These are phyloP conservation scores for Monopterus albus DNA, from an alignment of 2,113 vertebrate genomes.

Conservation along the genomic window DNA sequence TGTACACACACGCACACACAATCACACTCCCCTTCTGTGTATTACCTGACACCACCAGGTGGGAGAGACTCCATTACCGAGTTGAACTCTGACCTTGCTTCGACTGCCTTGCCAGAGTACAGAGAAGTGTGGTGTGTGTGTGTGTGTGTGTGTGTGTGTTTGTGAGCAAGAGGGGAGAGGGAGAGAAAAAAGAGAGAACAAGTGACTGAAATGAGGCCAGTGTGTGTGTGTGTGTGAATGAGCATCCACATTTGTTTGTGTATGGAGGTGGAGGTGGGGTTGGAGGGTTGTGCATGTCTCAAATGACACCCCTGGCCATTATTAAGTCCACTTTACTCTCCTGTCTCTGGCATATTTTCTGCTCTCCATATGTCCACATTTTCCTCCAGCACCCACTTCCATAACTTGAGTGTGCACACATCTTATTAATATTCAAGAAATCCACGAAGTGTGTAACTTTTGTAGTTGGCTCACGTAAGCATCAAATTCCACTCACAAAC, in stretches of 20 bases:
- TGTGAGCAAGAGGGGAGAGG: neutral
- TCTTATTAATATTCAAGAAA: constrained; percentile 60
- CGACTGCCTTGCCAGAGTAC: constrained; percentile 62
- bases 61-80: constrained; percentile 77
- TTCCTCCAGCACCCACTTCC: constrained; percentile 47
- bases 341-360: constrained; percentile 60
- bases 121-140: constrained; percentile 34
- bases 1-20: constrained; percentile 26
- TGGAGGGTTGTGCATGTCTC: constrained; percentile 44
- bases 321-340: constrained; percentile 68
- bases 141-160: constrained; percentile 34
- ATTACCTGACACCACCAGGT: constrained; percentile 76
- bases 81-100: constrained; percentile 71
- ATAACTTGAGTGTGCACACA: constrained; percentile 18
- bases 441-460: constrained; percentile 22
- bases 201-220: constrained; percentile 64
- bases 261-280: neutral
- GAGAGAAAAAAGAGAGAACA: constrained; percentile 7
- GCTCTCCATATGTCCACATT: constrained; percentile 70
- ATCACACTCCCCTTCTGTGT: constrained; percentile 62
- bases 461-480: constrained; percentile 28
- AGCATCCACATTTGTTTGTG: constrained; percentile 30
- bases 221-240: constrained; percentile 47
- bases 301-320: constrained; percentile 68
- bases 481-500: constrained; percentile 27